Conservation (phyloP, 2,888 invertebrate species). For the Agelastica alni region DNA sequence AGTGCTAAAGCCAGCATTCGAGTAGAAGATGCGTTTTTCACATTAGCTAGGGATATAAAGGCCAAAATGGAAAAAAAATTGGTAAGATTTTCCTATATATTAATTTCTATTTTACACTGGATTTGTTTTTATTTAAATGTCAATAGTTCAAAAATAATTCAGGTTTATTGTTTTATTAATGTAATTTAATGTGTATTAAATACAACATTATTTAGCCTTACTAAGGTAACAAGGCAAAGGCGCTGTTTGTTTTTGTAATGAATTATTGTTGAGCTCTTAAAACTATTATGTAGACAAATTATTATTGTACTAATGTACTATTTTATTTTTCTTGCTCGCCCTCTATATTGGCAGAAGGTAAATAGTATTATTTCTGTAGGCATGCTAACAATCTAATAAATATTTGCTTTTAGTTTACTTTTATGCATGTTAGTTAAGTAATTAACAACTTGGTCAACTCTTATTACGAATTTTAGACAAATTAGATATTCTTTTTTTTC, state of each 20-base stretch:
- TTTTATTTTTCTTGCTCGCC: conserved; percentile 48
- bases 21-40: conserved; percentile 97
- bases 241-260: too few relatives aligned
- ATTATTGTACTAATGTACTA: conserved; percentile 35
- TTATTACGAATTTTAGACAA: too few relatives aligned
- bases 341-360: conserved; percentile 54
- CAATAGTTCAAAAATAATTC: conserved; percentile 9
- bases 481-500: too few relatives aligned
- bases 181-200: too few relatives aligned
- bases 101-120: too few relatives aligned
- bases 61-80: conserved; percentile 98
- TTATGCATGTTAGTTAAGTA: too few relatives aligned
- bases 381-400: conserved; percentile 30
- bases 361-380: conserved; percentile 43
- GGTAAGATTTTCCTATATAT: conserved; percentile 63
- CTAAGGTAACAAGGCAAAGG: too few relatives aligned
- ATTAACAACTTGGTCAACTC: too few relatives aligned
- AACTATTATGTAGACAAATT: conserved; percentile 5
- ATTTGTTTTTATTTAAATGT: neutral
- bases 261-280: conserved; percentile 12
- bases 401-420: conserved; percentile 15
- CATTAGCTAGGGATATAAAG: conserved; percentile 96
- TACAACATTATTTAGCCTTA: too few relatives aligned
- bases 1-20: conserved; percentile 98
- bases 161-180: too few relatives aligned